Conservation (phyloP, 2,888 invertebrate species). For the Drosophila crucigera region DNA sequence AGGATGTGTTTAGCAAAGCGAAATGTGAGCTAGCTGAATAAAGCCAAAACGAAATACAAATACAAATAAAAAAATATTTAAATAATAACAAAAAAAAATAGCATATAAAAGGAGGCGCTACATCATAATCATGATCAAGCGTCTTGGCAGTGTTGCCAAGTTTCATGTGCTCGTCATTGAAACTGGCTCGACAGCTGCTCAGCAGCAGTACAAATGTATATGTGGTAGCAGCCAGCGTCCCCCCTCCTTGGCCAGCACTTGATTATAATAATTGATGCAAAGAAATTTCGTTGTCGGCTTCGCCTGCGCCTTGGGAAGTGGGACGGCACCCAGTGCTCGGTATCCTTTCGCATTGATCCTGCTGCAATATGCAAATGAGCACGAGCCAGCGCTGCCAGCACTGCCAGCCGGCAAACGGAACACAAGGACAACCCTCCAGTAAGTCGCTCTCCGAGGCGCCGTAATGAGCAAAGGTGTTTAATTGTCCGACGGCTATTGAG, state of each 20-base stretch:
- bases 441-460: constrained; percentile 33
- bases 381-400: constrained; percentile 43
- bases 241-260: constrained; percentile 27
- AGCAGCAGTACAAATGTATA: background rate
- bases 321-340: constrained; percentile 55
- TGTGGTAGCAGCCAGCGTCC: background rate
- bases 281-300: constrained; percentile 37
- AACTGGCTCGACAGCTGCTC: constrained; percentile 57
- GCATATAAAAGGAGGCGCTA: constrained; percentile 5
- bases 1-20: constrained; percentile 61
- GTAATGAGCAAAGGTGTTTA: constrained; percentile 79
- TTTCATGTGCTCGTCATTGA: constrained; percentile 29
- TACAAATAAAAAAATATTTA: background rate
- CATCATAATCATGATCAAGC: constrained; percentile 5
- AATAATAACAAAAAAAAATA: background rate
- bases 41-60: background rate
- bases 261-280: constrained; percentile 71
- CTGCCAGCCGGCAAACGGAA: constrained; percentile 22
- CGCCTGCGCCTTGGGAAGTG: constrained; percentile 49
- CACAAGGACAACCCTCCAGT: constrained; percentile 42
- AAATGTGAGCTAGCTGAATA: constrained; percentile 41
- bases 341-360: constrained; percentile 43
- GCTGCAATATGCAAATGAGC: constrained; percentile 76
- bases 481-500: constrained; percentile 59
- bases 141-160: constrained; percentile 41